Evolutionary conservation across 2,113 vertebrate species (phyloP), one percentile per base, ranked within the genome.

Genomic region (Cebus imitator): DNA sequence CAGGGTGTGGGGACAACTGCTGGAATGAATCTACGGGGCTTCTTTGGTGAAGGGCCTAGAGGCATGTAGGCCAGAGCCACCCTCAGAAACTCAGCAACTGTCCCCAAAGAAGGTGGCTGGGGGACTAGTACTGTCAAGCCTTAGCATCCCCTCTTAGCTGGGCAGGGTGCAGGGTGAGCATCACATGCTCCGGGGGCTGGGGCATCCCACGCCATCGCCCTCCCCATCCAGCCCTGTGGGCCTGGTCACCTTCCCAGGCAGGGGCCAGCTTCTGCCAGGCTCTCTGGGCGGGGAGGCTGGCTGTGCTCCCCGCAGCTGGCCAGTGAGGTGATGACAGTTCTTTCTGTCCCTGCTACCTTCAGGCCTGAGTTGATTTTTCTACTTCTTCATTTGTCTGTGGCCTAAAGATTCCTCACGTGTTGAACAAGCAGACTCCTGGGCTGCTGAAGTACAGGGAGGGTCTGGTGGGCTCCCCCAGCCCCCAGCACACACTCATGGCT

Each of bases 301-400:
- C 70, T 35, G 2, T 12, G 50, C 37, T 90, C 48, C 90, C 90
- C 40, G 76, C 0, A 6, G 78, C 93, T 78, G 37, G 16, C 50
- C 9, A 75, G 40, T n/a, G 57, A 96, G 30, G 66, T 23, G 81
- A 81, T 64, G 76, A 27, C 90, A 30, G 40, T 90, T 75, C 50
- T 73, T 95, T 90, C 37, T 86, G 86, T 89, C 93, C 70, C 86
- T 16, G 43, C 32, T 48, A 14, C 94, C 97, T 91, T 75, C n/a
- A 14, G 93, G 72, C 84, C 87, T 35, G 58, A 52, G 82, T 45
- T 78, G 81, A 18, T 43, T 90, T 93, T 94, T 80, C 79, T 66
- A 27, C 87, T 37, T 90, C 84, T 90, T 90, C 43, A 10, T 70
- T 80, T 97, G 52, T 30, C 81, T n/a, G 35, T 79, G 73, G 48